phyloP scores from a whole-genome alignment of 1,140 invertebrate genomes.

The Maniola jurtina region DNA sequence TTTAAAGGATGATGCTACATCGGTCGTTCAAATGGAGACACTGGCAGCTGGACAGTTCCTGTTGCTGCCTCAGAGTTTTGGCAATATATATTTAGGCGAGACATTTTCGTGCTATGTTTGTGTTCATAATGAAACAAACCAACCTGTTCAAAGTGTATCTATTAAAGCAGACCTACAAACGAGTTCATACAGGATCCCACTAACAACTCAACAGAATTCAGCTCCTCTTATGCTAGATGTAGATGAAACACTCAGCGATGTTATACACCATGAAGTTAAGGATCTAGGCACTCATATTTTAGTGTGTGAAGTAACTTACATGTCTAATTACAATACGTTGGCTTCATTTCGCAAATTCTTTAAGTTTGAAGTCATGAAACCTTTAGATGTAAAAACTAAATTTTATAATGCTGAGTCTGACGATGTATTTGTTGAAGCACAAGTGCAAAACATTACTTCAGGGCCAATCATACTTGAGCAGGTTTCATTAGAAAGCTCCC shows the following conservation, averaged over 20 bases:
- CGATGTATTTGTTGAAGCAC: slow-evolving; percentile 98
- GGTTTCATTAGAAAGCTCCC: slow-evolving; percentile 94
- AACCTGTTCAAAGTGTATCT: slow-evolving; percentile 88
- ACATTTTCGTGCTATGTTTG: slow-evolving; percentile 98
- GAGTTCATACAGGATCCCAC: slow-evolving; percentile 89
- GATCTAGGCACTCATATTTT: slow-evolving; percentile 98
- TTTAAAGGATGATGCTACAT: slow-evolving; percentile 87
- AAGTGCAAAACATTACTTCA: slow-evolving; percentile 96
- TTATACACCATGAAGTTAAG: slow-evolving; percentile 98
- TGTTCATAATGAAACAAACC: slow-evolving; percentile 95
- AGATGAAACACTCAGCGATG: slow-evolving; percentile 94
- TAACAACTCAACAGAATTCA: slow-evolving; percentile 82
- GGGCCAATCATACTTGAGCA: slow-evolving; percentile 94
- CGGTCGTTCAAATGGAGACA: slow-evolving; percentile 88
- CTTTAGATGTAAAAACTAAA: slow-evolving; percentile 98
- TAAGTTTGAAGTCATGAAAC: slow-evolving; percentile 98
- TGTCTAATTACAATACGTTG: slow-evolving; percentile 83
- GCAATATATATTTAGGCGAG: slow-evolving; percentile 91
- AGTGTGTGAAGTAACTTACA: slow-evolving; percentile 97
- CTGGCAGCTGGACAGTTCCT: slow-evolving; percentile 93
- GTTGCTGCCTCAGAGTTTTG: slow-evolving; percentile 96
- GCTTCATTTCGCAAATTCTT: slow-evolving; percentile 96
- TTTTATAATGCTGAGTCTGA: slow-evolving; percentile 98
- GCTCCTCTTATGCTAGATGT: slow-evolving; percentile 85
- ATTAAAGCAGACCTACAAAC: slow-evolving; percentile 97